phyloP scores from a whole-genome alignment of 2,113 vertebrate genomes.

The Gopherus flavomarginatus region DNA sequence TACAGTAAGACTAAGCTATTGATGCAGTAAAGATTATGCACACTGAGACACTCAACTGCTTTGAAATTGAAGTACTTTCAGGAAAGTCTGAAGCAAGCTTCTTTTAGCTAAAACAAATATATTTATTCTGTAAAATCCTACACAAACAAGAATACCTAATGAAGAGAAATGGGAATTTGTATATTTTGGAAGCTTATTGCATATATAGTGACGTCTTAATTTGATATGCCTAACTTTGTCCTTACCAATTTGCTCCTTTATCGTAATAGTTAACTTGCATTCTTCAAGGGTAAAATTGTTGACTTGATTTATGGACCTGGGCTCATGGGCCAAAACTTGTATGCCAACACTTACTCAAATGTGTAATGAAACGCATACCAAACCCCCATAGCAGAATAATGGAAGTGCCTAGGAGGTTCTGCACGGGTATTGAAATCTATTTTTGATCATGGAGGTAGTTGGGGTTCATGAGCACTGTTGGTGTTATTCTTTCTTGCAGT shows the following conservation, averaged over 20 bases:
- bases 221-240: not conserved
- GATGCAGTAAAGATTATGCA: not conserved
- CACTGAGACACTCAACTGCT: not conserved
- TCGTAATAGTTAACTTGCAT: not conserved
- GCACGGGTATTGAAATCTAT: not conserved
- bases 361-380: not conserved
- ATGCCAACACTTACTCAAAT: not conserved
- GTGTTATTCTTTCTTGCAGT: rapidly evolving
- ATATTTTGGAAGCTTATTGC: not conserved
- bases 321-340: not conserved
- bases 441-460: not conserved
- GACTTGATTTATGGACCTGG: not conserved
- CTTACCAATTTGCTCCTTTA: not conserved
- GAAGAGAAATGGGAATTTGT: not conserved
- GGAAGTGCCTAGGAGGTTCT: not conserved
- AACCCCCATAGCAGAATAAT: not conserved
- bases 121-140: not conserved
- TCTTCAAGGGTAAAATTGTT: not conserved
- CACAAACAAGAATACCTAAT: not conserved
- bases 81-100: not conserved
- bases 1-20: not conserved
- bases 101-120: not conserved
- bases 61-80: not conserved
- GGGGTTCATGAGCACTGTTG: not conserved
- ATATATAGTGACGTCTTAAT: not conserved